phyloP scores from a whole-genome alignment of 2,797 vertebrate genomes.

The Amblyraja radiata region DNA sequence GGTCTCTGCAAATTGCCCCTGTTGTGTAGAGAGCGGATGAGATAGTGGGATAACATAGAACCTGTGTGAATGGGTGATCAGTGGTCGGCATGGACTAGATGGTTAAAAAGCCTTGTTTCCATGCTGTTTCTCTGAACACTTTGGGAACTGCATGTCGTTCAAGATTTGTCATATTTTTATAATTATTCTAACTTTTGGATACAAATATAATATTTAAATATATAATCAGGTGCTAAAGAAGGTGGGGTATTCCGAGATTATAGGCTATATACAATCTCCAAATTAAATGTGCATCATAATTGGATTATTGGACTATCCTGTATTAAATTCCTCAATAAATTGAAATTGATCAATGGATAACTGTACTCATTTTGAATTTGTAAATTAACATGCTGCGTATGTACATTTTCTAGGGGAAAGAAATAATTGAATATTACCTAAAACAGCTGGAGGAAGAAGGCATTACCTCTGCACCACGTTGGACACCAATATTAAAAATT shows the following conservation, averaged over 20 bases:
- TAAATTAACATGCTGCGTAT: not conserved
- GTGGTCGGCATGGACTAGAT: no score
- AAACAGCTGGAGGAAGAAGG: constrained; percentile 84
- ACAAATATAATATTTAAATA: not conserved
- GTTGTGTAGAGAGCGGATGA: no score
- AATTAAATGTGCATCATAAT: no score
- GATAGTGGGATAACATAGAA: no score
- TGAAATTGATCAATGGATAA: not conserved
- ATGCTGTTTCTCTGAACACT: not conserved
- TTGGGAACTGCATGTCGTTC: not conserved
- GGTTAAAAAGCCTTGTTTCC: no score
- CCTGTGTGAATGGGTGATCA: no score
- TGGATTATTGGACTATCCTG: no score
- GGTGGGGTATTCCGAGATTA: not conserved
- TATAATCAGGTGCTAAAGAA: not conserved
- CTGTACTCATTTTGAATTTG: not conserved
- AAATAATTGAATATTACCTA: constrained; percentile 94
- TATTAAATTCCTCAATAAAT: not conserved
- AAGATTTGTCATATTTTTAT: not conserved
- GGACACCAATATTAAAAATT: constrained; percentile 56
- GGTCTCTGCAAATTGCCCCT: no score
- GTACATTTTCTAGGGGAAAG: constrained; percentile 73
- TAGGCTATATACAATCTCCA: not conserved
- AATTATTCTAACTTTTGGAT: not conserved
- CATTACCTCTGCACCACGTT: constrained; percentile 73